phyloP scores from a whole-genome alignment of 2,113 vertebrate genomes.

The Ceyx cyanopectus region DNA sequence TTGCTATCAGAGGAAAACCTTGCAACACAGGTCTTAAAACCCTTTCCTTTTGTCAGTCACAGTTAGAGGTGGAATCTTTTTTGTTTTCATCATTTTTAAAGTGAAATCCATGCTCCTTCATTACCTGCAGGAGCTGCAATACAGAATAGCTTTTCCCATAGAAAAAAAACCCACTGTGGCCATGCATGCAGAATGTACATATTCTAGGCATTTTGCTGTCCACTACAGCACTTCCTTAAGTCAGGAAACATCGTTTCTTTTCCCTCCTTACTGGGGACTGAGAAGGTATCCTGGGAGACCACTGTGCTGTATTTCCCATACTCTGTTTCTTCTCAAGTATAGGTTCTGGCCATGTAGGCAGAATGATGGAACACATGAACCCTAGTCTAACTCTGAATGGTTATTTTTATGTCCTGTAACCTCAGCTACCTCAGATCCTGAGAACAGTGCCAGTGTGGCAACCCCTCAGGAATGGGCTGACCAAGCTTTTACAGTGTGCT shows the following conservation, averaged over 20 bases:
- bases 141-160: neutral
- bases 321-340: neutral
- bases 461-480: slow-evolving; percentile 55
- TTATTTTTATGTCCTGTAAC: slow-evolving; percentile 47
- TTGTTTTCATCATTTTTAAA: neutral
- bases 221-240: neutral
- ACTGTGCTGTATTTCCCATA: neutral
- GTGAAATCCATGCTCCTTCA: neutral
- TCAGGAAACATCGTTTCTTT: neutral
- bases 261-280: neutral
- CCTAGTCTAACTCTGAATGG: neutral
- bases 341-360: neutral
- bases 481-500: neutral
- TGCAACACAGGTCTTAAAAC: neutral
- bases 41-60: neutral
- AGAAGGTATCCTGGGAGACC: neutral
- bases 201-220: neutral
- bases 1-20: neutral
- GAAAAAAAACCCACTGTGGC: neutral
- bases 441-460: slow-evolving; percentile 22
- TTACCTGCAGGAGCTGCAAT: neutral
- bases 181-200: neutral
- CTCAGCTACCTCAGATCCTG: slow-evolving; percentile 10
- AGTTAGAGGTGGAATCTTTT: neutral
- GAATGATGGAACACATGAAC: neutral